Percentiles rank a stretch among this genome's conserved stretches.
phyloP scores from a whole-genome alignment of 2,113 vertebrate species.

The Macrotis lagotis region DNA sequence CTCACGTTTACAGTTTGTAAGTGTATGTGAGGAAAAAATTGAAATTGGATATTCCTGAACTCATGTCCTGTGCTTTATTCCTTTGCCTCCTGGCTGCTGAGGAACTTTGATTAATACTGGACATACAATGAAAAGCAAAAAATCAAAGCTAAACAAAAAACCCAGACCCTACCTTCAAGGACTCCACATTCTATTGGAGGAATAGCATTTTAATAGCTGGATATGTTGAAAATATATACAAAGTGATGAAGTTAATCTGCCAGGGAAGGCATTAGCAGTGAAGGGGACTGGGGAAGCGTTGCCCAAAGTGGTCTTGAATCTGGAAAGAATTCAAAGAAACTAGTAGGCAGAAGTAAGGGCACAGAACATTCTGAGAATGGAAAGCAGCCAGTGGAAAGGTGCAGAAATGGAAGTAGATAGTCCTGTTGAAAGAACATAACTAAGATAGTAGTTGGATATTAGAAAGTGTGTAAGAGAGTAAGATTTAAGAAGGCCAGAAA shows the following conservation, averaged over 20 bases:
- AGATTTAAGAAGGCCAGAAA: neutral
- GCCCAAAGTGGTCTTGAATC: neutral
- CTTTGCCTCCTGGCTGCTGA: neutral
- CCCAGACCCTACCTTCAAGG: too few species aligned
- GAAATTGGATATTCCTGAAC: neutral
- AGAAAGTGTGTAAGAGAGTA: neutral
- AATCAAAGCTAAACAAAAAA: too few species aligned
- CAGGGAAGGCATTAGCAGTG: too few species aligned
- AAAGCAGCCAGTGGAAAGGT: neutral
- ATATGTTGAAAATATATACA: too few species aligned
- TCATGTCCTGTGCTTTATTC: neutral
- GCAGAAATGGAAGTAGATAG: neutral
- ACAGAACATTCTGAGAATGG: neutral
- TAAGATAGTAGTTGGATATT: neutral
- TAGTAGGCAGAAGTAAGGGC: neutral
- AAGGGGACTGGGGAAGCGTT: neutral
- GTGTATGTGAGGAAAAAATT: neutral
- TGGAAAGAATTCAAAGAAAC: neutral
- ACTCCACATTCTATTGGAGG: too few species aligned
- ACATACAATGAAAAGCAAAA: too few species aligned
- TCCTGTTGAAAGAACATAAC: neutral
- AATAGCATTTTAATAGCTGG: too few species aligned
- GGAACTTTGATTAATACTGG: too few species aligned
- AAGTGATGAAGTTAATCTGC: too few species aligned
- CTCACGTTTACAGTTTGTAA: neutral